phyloP scores from a whole-genome alignment of 2,797 vertebrate genomes.

The Phoebastria nigripes region DNA sequence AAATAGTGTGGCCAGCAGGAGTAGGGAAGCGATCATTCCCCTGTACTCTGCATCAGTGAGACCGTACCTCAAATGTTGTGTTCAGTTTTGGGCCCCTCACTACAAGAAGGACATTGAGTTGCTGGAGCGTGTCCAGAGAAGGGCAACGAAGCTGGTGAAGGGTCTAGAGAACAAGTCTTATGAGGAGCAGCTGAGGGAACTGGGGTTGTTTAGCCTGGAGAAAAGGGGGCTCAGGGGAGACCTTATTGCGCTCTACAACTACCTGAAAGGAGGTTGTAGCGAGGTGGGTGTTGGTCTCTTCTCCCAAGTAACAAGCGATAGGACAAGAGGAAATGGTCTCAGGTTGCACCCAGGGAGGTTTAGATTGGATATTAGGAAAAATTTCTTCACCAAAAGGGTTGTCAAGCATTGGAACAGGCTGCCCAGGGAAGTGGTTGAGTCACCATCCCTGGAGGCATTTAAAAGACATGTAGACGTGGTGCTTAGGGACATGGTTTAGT shows the following conservation, averaged over 20 bases:
- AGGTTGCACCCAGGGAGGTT: background rate
- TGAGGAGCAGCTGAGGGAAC: too few species aligned
- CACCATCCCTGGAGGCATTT: background rate
- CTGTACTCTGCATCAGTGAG: fast-evolving
- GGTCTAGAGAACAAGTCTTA: fast-evolving
- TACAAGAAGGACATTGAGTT: background rate
- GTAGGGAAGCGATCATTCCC: fast-evolving
- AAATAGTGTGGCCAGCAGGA: fast-evolving
- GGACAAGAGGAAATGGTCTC: background rate
- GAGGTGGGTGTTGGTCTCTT: fast-evolving
- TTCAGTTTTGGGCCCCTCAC: fast-evolving
- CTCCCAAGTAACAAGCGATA: background rate
- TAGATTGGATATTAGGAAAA: background rate
- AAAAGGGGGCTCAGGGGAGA: too few species aligned
- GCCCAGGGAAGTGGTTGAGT: background rate
- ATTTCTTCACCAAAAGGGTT: background rate
- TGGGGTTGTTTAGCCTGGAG: too few species aligned
- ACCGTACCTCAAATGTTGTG: fast-evolving
- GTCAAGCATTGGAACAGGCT: background rate
- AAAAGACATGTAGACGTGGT: fast-evolving
- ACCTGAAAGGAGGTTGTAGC: background rate
- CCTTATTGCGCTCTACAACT: too few species aligned
- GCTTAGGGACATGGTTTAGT: background rate
- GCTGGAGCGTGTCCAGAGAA: fast-evolving
- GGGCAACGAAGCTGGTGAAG: fast-evolving